These are phyloP conservation scores for Hippocampus abdominalis DNA, from an alignment of 2,113 vertebrate species.

Conservation along the genomic window DNA sequence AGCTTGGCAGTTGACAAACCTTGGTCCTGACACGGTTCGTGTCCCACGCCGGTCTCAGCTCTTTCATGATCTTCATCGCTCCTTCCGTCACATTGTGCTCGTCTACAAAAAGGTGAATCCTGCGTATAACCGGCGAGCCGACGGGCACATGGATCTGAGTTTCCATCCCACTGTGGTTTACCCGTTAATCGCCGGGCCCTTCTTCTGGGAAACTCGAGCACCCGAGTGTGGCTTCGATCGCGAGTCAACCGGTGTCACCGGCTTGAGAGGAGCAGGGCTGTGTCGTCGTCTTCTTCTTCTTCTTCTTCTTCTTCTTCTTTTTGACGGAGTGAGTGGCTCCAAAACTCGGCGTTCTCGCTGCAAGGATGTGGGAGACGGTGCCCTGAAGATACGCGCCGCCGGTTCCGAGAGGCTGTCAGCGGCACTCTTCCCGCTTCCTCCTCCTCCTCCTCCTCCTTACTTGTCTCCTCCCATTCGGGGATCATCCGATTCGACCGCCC, in stretches of 20 bases:
- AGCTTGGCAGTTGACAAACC: slow-evolving; percentile 68
- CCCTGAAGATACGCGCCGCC: slow-evolving; percentile 28
- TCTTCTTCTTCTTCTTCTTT: too few species aligned
- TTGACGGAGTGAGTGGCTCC: too few species aligned
- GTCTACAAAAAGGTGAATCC: slow-evolving; percentile 83
- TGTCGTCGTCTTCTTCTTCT: neutral
- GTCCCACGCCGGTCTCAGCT: slow-evolving; percentile 87
- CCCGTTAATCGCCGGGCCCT: slow-evolving; percentile 32
- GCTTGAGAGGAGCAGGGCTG: neutral
- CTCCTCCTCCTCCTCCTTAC: slow-evolving; percentile 39
- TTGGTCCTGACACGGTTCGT: slow-evolving; percentile 79
- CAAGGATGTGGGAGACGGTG: neutral
- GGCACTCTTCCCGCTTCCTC: slow-evolving; percentile 38
- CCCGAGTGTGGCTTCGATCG: slow-evolving; percentile 6
- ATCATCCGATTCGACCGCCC: slow-evolving; percentile 65
- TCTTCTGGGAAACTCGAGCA: slow-evolving; percentile 12
- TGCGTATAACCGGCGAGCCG: slow-evolving; percentile 74
- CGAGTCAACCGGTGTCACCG: neutral
- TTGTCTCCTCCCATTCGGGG: slow-evolving; percentile 55
- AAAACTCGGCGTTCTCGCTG: neutral
- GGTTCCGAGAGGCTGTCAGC: slow-evolving; percentile 41
- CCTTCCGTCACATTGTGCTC: slow-evolving; percentile 83
- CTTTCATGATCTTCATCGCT: slow-evolving; percentile 82
- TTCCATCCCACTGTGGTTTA: slow-evolving; percentile 63
- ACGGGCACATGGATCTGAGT: slow-evolving; percentile 75